A percentile compares a stretch with the other conserved stretches of the same genome.
Evolutionary conservation across 2,888 invertebrate species (phyloP).

Genomic region (Tipula helvola): DNA sequence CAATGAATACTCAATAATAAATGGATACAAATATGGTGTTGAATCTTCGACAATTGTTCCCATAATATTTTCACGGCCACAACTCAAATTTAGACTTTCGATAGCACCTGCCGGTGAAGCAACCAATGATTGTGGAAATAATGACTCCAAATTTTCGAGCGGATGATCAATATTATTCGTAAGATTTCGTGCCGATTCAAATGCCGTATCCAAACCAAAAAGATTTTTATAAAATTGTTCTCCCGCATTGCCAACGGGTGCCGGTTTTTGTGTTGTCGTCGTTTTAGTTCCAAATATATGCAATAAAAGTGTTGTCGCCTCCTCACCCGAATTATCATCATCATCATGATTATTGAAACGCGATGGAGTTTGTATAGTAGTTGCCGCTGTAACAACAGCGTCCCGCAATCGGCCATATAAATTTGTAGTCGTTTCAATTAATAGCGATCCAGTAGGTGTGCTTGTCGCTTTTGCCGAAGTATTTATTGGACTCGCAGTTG

Average conservation of each 20-base stretch:
- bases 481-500: slow-evolving; percentile 26
- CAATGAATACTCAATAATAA: slow-evolving; percentile 89
- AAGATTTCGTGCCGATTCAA: not conserved
- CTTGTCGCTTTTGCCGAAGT: slow-evolving; percentile 25
- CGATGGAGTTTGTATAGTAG: slow-evolving; percentile 23
- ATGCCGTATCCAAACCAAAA: slow-evolving; percentile 30
- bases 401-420: not conserved
- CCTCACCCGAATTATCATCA: slow-evolving; percentile 35
- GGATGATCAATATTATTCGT: slow-evolving; percentile 25
- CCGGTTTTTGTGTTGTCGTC: slow-evolving; percentile 14
- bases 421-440: not conserved
- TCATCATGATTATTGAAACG: slow-evolving; percentile 19
- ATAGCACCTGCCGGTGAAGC: slow-evolving; percentile 30
- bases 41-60: slow-evolving; percentile 85
- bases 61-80: slow-evolving; percentile 80
- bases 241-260: slow-evolving; percentile 13
- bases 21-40: slow-evolving; percentile 89
- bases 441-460: slow-evolving; percentile 16
- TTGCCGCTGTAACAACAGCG: slow-evolving; percentile 24
- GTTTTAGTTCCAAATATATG: slow-evolving; percentile 25
- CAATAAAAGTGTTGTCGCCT: slow-evolving; percentile 18
- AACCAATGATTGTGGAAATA: slow-evolving; percentile 46
- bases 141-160: slow-evolving; percentile 44
- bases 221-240: slow-evolving; percentile 27
- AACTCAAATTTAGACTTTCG: slow-evolving; percentile 42